These are phyloP conservation scores for Oedothorax gibbosus DNA, from an alignment of 1,140 invertebrate species.

Conservation along the genomic window DNA sequence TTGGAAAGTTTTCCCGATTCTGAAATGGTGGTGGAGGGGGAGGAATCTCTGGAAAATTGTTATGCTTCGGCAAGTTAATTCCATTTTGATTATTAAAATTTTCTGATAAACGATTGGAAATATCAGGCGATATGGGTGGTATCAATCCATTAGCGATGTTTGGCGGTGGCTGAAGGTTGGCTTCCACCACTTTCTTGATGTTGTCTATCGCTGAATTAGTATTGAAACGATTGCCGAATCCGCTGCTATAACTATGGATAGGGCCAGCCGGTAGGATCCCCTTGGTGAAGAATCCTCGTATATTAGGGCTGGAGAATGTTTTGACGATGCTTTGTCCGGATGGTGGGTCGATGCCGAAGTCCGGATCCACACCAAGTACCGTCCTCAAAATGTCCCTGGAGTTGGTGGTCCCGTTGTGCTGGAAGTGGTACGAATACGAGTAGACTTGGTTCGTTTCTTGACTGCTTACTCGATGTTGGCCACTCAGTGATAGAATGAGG, in stretches of 20 bases:
- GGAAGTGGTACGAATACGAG: slow-evolving; percentile 49
- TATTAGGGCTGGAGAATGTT: slow-evolving; percentile 43
- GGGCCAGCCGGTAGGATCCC: slow-evolving; percentile 37
- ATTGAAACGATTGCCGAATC: slow-evolving; percentile 2
- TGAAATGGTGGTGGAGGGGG: slow-evolving; percentile 45
- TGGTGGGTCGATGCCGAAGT: slow-evolving; percentile 23
- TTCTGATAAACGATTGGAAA: slow-evolving; percentile 1
- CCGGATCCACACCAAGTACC: slow-evolving; percentile 45
- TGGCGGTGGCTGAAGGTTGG: slow-evolving; percentile 27
- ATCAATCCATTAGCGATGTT: slow-evolving; percentile 36
- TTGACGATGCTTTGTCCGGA: slow-evolving; percentile 34
- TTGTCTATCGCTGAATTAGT: slow-evolving; percentile 23
- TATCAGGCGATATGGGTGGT: slow-evolving; percentile 45
- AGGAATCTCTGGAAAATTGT: slow-evolving; percentile 52
- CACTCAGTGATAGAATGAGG: slow-evolving; percentile 17
- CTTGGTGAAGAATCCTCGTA: slow-evolving; percentile 50
- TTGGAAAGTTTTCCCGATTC: slow-evolving; percentile 12
- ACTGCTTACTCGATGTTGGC: slow-evolving; percentile 51
- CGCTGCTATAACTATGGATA: not conserved
- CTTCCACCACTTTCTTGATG: slow-evolving; percentile 38
- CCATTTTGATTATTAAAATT: slow-evolving; percentile 35
- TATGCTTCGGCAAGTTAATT: slow-evolving; percentile 28
- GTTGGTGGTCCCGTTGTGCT: slow-evolving; percentile 55
- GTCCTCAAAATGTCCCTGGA: slow-evolving; percentile 40
- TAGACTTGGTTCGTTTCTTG: slow-evolving; percentile 52